Conservation (phyloP, 2,888 invertebrate genomes). For the Patella caerulea region DNA sequence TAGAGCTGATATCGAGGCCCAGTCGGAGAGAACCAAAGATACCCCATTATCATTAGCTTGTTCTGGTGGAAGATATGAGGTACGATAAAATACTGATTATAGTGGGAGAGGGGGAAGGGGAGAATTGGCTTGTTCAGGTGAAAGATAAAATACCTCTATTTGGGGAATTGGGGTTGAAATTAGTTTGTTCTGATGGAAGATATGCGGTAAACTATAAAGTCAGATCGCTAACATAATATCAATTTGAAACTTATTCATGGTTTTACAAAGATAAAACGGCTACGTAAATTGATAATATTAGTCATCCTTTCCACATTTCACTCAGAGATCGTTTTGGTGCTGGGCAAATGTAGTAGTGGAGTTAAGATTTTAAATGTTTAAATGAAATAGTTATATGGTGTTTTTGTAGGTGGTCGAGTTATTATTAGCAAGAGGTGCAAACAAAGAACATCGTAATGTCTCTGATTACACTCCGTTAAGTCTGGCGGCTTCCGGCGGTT, state of each 20-base stretch:
- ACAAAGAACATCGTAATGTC: conserved; percentile 96
- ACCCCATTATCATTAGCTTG: conserved; percentile 97
- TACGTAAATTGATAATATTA: too few relatives aligned
- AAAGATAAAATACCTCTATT: too few relatives aligned
- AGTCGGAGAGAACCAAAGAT: conserved; percentile 98
- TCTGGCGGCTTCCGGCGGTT: conserved; percentile 97
- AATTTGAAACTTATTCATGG: too few relatives aligned
- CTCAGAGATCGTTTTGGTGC: too few relatives aligned
- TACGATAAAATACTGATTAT: conserved; percentile 47
- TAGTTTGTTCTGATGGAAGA: conserved; percentile 97
- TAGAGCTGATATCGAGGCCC: conserved; percentile 98
- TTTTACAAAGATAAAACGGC: too few relatives aligned
- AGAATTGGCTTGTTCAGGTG: too few relatives aligned
- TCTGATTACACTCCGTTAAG: conserved; percentile 99
- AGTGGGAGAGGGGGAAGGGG: too few relatives aligned
- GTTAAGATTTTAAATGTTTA: neutral
- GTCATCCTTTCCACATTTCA: too few relatives aligned
- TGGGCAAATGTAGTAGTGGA: too few relatives aligned
- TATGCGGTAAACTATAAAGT: conserved; percentile 79
- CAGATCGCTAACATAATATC: too few relatives aligned
- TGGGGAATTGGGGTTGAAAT: conserved; percentile 37
- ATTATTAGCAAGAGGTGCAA: conserved; percentile 88
- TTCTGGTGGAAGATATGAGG: conserved; percentile 96
- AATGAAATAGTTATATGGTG: neutral
- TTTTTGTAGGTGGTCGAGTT: conserved; percentile 84